Evolutionary conservation across 2,113 vertebrate species (phyloP), one percentile per base, ranked within the genome.

Genomic region (Hippocampus barbouri): DNA sequence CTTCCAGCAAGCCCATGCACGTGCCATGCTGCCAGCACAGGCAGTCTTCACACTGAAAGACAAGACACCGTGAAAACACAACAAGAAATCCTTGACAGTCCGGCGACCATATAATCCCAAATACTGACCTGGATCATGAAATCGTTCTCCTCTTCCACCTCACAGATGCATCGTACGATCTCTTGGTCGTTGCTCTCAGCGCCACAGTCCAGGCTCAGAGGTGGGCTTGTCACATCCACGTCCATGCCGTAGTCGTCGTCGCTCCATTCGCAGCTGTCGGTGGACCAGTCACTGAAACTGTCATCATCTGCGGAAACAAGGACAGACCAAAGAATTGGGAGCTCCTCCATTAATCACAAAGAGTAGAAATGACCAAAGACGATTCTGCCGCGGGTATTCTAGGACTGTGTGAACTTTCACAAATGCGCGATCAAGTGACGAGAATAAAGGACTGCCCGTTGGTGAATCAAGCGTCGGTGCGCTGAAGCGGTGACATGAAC

Each of bases 1-100:
- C 96, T 91, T 98, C 97, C 80, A 97, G 90, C 80, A 98, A 91
- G 59, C 96, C 97, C 97, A 98, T 98, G 87, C 97, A 98, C 85
- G 96, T 94, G 80, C 97, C 96, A 84, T 98, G 97, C 90, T 98
- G 97, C 96, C 96, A 98, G 91, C 96, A 97, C 61, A 97, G 86
- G 92, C 97, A 98, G 63, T 96, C 96, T 92, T 98, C 95, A 93
- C 97, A 98, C 96, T 98, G 89, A 83, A 73, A 25, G 30, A 73
- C 69, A 66, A 8, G 71, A 5, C 79, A 14, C 0, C 0, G n/a
- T 66, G 60, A 71, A 60, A 64, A 9, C 53, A 49, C 3, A 60
- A 49, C 0, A 60, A 41, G 2, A 23, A 66, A 25, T 45, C n/a
- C 20, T 21, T 21, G 8, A 30, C 53, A 38, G 10, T 56, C 10